Evolutionary conservation across 2,797 vertebrate species (phyloP).

Genomic region (Manis pentadactyla): DNA sequence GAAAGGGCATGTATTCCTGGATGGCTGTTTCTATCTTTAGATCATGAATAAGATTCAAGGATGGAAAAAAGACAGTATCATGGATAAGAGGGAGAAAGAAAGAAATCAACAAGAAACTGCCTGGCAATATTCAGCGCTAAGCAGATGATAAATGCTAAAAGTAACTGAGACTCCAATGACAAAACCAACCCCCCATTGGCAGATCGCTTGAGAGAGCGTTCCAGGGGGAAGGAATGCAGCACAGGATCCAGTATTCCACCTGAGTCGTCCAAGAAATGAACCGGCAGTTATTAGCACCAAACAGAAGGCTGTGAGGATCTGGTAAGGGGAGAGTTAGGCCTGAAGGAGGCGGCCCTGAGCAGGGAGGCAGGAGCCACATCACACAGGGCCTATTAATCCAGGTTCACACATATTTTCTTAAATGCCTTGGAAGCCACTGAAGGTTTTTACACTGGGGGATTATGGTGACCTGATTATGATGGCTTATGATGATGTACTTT

Average conservation of each 20-base stretch:
- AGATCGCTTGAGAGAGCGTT: not conserved
- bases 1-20: not conserved
- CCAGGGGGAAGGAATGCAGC: not conserved
- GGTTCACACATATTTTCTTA: not conserved
- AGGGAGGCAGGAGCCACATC: not conserved
- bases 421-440: not conserved
- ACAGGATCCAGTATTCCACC: not conserved
- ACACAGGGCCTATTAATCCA: not conserved
- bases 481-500: constrained; percentile 56
- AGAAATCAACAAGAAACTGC: not conserved
- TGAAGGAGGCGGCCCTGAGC: not conserved
- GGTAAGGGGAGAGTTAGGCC: not conserved
- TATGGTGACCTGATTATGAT: not conserved
- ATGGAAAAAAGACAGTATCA: not conserved
- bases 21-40: not conserved
- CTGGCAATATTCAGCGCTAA: not conserved
- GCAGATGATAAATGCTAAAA: not conserved
- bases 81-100: not conserved
- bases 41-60: not conserved
- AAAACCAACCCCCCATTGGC: not conserved
- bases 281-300: not conserved
- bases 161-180: not conserved
- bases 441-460: not conserved
- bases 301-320: not conserved
- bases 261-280: not conserved